Base-by-base conservation (phyloP, 2,888 invertebrate species). In the Orthosia gracilis region DNA sequence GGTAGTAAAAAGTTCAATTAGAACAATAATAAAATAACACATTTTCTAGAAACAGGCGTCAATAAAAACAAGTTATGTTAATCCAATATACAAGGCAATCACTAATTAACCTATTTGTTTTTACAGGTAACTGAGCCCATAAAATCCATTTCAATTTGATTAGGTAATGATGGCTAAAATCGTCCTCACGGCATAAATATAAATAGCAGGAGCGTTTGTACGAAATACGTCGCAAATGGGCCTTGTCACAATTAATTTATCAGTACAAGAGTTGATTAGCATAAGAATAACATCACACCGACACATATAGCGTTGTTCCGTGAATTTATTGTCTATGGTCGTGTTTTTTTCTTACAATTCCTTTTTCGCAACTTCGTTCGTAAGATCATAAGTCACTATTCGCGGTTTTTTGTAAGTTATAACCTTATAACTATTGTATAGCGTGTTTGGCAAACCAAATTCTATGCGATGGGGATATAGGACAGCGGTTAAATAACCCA, bases 371-470 rank as follows among this genome's bases (percentile, higher is more conserved):
- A 55, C 31, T 55, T 70, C 52, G n/a, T 72, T 55, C 23, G 40
- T n/a, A 47, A 55, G 23, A 47, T 68, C 52, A 18, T 67, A 58
- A 61, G 57, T 57, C 61, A 71, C 59, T 57, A 45, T 64, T 76
- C 23, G 64, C 55, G 47, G 52, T 68, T 57, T 71, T 61, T 49
- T 59, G 57, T 66, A 45, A 50, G 52, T 61, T 54, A 49, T 21
- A 72, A 74, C 21, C 65, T 61, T 54, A 49, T 21, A 72, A 74
- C 21, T 68, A 74, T 72, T 55, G 50, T 52, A 54, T 82, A 55
- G 82, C 74, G 73, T 82, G 85, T 73, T 69, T 65, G 52, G 57
- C 18, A 52, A 73, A 69, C 55, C 50, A 59, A 63, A 47, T 67
- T 70, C 69, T 50, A 55, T 61, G 59, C 57, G 54, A 40, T 49